These are phyloP conservation scores for Avahi laniger DNA, from an alignment of 2,797 vertebrate genomes.

Conservation along the genomic window DNA sequence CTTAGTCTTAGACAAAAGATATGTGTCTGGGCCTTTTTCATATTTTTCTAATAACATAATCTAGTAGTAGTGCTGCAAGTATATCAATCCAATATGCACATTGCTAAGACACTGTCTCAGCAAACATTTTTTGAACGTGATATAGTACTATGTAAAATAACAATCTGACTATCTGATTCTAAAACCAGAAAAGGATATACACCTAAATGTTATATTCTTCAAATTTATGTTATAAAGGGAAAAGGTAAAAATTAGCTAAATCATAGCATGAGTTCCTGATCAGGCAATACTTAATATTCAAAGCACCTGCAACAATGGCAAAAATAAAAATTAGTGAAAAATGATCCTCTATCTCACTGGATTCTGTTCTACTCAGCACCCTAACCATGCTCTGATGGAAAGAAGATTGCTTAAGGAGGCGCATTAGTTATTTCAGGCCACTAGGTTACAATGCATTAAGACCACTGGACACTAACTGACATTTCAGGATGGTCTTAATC, in stretches of 20 bases:
- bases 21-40: neutral
- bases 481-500: constrained; percentile 39
- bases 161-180: neutral
- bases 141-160: neutral
- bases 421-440: constrained; percentile 41
- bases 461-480: constrained; percentile 25
- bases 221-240: constrained; percentile 7
- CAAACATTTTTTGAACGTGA: neutral
- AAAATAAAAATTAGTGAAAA: constrained; percentile 61
- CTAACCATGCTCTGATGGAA: neutral
- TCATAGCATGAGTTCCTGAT: neutral
- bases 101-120: neutral
- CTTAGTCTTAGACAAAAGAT: neutral
- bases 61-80: neutral
- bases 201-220: neutral
- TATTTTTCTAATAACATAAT: neutral
- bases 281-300: constrained; percentile 24
- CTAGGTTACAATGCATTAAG: constrained; percentile 14
- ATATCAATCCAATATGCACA: neutral
- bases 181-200: neutral
- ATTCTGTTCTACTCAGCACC: neutral
- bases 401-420: constrained; percentile 31
- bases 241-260: constrained; percentile 46
- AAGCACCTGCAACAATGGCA: constrained; percentile 25
- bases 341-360: neutral